These are phyloP conservation scores for Brenthis hecate DNA, from an alignment of 2,888 invertebrate genomes.

Conservation along the genomic window DNA sequence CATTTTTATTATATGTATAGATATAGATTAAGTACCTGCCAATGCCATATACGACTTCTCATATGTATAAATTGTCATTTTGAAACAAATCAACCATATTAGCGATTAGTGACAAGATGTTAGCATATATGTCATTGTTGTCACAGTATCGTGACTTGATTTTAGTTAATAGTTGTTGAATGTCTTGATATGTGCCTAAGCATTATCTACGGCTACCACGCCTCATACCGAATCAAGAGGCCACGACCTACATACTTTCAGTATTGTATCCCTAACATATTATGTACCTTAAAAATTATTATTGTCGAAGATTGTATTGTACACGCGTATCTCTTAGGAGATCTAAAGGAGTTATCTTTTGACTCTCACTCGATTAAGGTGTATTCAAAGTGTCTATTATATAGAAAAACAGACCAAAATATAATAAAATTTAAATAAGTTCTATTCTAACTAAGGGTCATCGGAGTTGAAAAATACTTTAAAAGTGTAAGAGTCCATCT, in stretches of 20 bases:
- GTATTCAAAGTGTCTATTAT: too few relatives aligned
- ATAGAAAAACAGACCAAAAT: too few relatives aligned
- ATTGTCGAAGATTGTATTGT: background rate
- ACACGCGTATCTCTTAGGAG: background rate
- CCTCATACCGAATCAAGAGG: slow-evolving; percentile 25
- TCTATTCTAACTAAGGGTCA: too few relatives aligned
- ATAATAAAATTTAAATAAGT: too few relatives aligned
- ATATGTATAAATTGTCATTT: background rate
- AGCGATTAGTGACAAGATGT: slow-evolving; percentile 16
- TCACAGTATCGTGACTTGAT: slow-evolving; percentile 17
- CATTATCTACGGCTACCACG: slow-evolving; percentile 25
- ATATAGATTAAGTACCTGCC: too few relatives aligned
- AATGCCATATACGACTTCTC: too few relatives aligned
- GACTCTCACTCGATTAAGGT: too few relatives aligned
- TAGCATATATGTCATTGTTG: slow-evolving; percentile 13
- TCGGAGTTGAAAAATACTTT: too few relatives aligned
- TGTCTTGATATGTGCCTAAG: slow-evolving; percentile 13
- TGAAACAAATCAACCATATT: slow-evolving; percentile 11
- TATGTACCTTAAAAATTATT: background rate
- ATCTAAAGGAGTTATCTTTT: too few relatives aligned
- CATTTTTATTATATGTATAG: too few relatives aligned
- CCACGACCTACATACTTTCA: slow-evolving; percentile 19
- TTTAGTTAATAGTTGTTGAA: slow-evolving; percentile 14
- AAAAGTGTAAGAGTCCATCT: too few relatives aligned
- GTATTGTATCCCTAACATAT: background rate